Evolutionary conservation across 2,113 vertebrate genomes (phyloP).

Genomic region (Colaptes auratus): DNA sequence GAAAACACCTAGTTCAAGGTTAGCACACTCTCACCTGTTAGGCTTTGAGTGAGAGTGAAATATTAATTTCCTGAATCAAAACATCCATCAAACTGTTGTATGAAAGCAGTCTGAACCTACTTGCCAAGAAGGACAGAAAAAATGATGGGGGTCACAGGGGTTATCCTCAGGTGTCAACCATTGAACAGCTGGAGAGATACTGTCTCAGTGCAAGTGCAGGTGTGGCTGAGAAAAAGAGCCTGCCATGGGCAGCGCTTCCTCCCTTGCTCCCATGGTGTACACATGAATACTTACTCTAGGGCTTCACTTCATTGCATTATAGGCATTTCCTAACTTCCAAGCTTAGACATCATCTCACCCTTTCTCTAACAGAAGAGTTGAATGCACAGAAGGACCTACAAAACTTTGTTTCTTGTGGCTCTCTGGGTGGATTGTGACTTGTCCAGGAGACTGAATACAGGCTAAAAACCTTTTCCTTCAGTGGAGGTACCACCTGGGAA

Average conservation of each 20-base stretch:
- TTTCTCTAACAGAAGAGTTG: neutral
- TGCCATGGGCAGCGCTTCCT: neutral
- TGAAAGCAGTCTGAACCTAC: neutral
- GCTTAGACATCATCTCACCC: neutral
- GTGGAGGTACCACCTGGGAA: neutral
- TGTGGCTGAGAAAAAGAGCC: neutral
- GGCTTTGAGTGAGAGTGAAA: neutral
- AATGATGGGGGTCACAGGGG: neutral
- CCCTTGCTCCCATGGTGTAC: neutral
- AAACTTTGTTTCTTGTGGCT: neutral
- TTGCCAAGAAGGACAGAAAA: neutral
- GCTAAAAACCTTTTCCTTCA: neutral
- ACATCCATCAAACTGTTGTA: fast-evolving
- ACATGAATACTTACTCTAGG: neutral
- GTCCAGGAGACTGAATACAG: neutral
- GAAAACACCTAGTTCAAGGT: neutral
- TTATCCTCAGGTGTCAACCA: neutral
- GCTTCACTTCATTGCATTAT: neutral
- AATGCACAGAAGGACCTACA: neutral
- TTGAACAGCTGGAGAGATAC: neutral
- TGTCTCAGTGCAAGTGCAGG: neutral
- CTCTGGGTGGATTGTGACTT: neutral
- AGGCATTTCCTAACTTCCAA: neutral
- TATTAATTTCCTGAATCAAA: neutral
- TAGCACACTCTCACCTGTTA: neutral